Base-by-base conservation (phyloP, 2,797 vertebrate genomes). In the Nannoperca obscura region DNA sequence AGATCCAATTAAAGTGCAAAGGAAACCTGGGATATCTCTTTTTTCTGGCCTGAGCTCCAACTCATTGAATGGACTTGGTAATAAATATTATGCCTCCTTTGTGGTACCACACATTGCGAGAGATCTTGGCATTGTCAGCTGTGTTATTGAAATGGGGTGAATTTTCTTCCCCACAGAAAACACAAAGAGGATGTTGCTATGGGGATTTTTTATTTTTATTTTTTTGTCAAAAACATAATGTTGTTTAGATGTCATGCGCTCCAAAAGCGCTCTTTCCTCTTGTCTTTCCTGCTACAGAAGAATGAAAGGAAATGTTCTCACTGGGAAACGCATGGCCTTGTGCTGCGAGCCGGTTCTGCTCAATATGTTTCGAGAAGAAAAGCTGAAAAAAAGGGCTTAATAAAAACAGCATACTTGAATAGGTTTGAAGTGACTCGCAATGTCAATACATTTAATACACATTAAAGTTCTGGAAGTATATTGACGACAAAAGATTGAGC, bases 261-360 rank as follows among this genome's bases (percentile, higher is more conserved):
- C 84, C 77, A 86, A 80, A 86, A 71, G 22, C 57, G 54, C 66
- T 78, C 65, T 89, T 89, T 89, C 88, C 88, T 81, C 84, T 77
- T 88, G 89, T 91, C 82, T 91, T 92, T 93, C 91, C 91, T 87
- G 85, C 53, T 47, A 12, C 60, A 88, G 80, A 91, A 93, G 89
- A 93, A 93, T 93, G 85, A 90, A 92, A 93, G 92, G 89, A 93
- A 92, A 91, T 91, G 88, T 83, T 89, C 72, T 93, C 89, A 89
- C 67, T 87, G 81, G 86, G 82, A 88, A 87, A 66, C 4, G 20
- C 60, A 70, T 46, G 58, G 83, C 63, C 72, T 66, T 78, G 57
- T 71, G 42, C 54, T 61, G 38, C 54, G 63, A 76, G 66, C 57
- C 55, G 36, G 68, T 76, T 64, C 65, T 81, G 67, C 8, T 82